Base-by-base conservation (phyloP, 2,888 invertebrate species). In the Spodoptera littoralis region DNA sequence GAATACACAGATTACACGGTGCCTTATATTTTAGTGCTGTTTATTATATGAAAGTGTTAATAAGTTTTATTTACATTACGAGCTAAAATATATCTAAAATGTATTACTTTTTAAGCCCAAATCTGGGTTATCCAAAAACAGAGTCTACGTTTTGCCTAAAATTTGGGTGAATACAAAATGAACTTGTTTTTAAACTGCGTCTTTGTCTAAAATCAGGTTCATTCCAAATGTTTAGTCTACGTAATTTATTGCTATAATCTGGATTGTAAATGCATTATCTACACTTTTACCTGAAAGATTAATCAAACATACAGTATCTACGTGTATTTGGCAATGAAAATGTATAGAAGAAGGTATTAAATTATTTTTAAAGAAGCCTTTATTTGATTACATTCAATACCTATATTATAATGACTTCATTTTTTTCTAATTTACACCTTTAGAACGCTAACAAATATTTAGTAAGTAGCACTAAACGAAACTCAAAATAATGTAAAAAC, bases 1-100 rank as follows among this genome's bases (percentile, higher is more conserved):
- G 81, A 79, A 67, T 83, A 84, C 80, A 85, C 75, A 77, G 68
- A 79, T 79, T 82, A 85, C 66, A 81, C 62, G 76, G 86, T 87
- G 85, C 82, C 70, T 63, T 80, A 73, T 69, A 62, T 47, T 66
- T 58, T 53, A 71, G 69, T 77, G 77, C 70, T 77, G 76, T 80
- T 76, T 76, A 72, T 45, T 58, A 63, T 65, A 54, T 54, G 51
- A 61, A 44, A 62, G 43, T 70, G 51, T 59, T 49, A 54, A 57
- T 62, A 73, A 80, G 70, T 70, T 70, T 57, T 67, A 70, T 73
- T 54, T 77, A 70, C 70, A 80, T 70, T 77, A 72, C 3, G 47
- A 63, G 48, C 62, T 62, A 69, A 69, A 53, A 67, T 61, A 60
- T 79, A 67, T 77, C 70, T 76, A 74, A 78, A 83, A 67, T 69